Evolutionary conservation across 2,888 invertebrate species (phyloP).

Genomic region (Gastrophysa polygoni): DNA sequence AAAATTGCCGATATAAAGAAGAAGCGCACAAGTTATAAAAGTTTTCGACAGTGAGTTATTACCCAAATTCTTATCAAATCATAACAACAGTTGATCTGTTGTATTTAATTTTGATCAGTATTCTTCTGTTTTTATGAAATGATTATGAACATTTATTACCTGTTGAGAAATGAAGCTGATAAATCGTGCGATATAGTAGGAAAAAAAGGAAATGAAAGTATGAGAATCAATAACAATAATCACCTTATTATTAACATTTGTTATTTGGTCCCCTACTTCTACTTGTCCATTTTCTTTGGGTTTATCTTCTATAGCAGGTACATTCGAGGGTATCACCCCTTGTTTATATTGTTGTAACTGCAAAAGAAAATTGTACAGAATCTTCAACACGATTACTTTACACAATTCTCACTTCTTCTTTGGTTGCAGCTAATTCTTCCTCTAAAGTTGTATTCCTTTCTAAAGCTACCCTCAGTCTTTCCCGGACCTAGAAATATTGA

Average conservation of each 20-base stretch:
- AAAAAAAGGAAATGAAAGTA: background rate
- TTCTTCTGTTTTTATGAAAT: background rate
- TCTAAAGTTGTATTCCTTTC: constrained; percentile 95
- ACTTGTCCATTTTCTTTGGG: constrained; percentile 84
- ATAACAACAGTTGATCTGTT: no score
- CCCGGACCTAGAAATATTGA: constrained; percentile 83
- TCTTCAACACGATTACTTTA: no score
- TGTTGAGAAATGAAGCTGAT: background rate
- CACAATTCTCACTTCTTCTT: constrained; percentile 85
- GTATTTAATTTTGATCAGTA: background rate
- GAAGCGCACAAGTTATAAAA: background rate
- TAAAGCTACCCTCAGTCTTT: constrained; percentile 92
- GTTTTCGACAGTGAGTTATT: background rate
- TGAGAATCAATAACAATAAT: constrained; percentile 6
- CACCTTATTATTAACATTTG: constrained; percentile 51
- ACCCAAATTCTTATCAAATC: background rate
- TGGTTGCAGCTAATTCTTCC: constrained; percentile 93
- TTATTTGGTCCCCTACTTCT: constrained; percentile 62
- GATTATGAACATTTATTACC: background rate
- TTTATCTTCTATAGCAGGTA: constrained; percentile 65
- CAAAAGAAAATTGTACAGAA: background rate
- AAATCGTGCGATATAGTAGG: constrained; percentile 8
- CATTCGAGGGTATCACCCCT: constrained; percentile 67
- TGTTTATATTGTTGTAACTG: constrained; percentile 87
- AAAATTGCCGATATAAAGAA: background rate